These are phyloP conservation scores for Acanthaster planci DNA, from an alignment of 35 echinoderm and acorn worm species.

Conservation along the genomic window DNA sequence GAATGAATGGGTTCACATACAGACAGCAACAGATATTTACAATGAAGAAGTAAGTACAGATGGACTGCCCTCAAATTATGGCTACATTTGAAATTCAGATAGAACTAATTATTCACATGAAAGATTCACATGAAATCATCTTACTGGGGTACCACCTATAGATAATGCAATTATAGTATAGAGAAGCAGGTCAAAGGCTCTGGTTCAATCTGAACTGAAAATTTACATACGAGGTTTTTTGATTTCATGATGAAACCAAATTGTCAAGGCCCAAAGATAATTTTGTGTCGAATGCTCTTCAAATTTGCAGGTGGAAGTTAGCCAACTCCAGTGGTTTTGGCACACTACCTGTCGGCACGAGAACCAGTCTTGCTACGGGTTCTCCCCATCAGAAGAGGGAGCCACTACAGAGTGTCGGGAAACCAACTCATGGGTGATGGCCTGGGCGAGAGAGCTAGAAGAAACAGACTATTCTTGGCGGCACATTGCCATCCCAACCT, in stretches of 20 bases:
- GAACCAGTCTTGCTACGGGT: constrained; percentile 33
- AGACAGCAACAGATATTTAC: constrained; percentile 34
- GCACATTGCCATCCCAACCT: constrained; percentile 55
- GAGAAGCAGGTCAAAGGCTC: no score
- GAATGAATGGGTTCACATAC: constrained; percentile 49
- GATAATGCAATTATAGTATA: no score
- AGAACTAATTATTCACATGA: neutral
- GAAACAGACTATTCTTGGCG: constrained; percentile 47
- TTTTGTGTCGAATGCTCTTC: no score
- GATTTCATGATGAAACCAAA: no score
- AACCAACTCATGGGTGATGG: constrained; percentile 62
- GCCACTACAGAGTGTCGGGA: constrained; percentile 19
- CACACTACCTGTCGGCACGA: constrained; percentile 43
- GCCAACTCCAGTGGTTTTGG: constrained; percentile 50
- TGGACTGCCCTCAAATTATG: neutral
- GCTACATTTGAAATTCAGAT: neutral
- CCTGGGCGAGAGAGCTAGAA: constrained; percentile 35
- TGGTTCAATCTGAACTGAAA: no score
- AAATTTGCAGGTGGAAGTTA: constrained; percentile 30
- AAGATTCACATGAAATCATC: neutral
- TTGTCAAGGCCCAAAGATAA: no score
- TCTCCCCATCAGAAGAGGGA: constrained; percentile 1
- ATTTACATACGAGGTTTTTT: no score
- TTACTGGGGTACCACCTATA: neutral
- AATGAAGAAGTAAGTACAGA: constrained; percentile 30